Evolutionary conservation across 2,888 invertebrate genomes (phyloP).

Genomic region (Yponomeuta malinellus): DNA sequence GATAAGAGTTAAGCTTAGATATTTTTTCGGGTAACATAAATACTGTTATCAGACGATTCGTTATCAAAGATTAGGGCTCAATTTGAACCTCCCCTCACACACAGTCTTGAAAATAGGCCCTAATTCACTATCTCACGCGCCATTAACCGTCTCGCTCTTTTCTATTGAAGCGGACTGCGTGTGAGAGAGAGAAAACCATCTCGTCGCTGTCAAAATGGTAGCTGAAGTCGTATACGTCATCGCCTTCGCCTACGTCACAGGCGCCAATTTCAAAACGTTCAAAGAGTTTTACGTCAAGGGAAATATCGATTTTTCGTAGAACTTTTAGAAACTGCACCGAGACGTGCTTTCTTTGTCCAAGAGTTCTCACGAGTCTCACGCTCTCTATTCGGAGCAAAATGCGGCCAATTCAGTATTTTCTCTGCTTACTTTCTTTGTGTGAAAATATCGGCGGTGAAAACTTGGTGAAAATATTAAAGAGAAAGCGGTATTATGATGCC

Average conservation of each 20-base stretch:
- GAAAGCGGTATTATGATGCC: too few relatives aligned
- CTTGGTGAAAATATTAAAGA: too few relatives aligned
- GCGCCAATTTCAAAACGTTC: conserved; percentile 70
- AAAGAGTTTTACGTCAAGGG: conserved; percentile 48
- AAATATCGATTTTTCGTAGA: conserved; percentile 51
- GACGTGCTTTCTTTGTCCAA: not conserved
- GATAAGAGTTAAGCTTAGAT: conserved; percentile 21
- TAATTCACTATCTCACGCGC: conserved; percentile 66
- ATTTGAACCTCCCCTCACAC: conserved; percentile 49
- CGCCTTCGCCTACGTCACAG: conserved; percentile 63
- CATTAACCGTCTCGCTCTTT: conserved; percentile 40
- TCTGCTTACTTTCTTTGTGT: too few relatives aligned
- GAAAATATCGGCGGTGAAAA: too few relatives aligned
- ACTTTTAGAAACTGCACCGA: not conserved
- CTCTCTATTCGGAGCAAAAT: not conserved
- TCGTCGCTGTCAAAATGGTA: conserved; percentile 30
- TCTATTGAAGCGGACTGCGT: conserved; percentile 42
- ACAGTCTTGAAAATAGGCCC: conserved; percentile 45
- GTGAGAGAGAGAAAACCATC: conserved; percentile 37
- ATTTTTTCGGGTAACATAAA: conserved; percentile 19
- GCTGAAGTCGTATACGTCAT: conserved; percentile 51
- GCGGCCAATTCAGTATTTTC: too few relatives aligned
- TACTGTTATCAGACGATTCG: conserved; percentile 22
- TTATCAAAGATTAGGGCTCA: conserved; percentile 45
- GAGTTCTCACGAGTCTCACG: not conserved